Conservation (phyloP, 2,113 vertebrate genomes). For the Pycnonotus jocosus region DNA sequence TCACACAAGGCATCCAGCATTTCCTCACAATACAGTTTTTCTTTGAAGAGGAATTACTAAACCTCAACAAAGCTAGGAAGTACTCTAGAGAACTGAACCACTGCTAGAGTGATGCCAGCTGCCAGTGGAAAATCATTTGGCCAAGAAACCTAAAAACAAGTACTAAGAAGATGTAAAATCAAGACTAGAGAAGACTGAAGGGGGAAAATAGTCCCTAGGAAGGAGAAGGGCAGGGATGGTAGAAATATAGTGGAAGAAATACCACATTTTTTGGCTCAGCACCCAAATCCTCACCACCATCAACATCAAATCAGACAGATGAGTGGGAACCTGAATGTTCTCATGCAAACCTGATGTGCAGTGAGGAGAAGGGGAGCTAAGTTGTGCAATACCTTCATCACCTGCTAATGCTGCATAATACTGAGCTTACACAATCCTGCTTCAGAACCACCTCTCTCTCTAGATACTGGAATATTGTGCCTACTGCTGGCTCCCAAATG, state of each 20-base stretch:
- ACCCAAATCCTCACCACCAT: background rate
- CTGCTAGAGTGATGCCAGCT: background rate
- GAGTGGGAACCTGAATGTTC: background rate
- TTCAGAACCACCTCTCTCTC: background rate
- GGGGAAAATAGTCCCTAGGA: background rate
- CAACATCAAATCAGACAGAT: background rate
- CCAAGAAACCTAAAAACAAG: background rate
- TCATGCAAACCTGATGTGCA: background rate
- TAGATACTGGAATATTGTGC: background rate
- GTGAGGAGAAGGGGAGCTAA: background rate
- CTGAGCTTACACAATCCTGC: background rate
- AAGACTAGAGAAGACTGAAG: background rate
- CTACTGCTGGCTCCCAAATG: background rate
- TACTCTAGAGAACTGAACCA: background rate
- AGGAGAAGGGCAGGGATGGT: background rate
- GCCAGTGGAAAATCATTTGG: background rate
- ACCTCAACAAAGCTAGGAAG: background rate
- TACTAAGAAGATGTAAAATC: background rate
- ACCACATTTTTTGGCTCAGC: background rate
- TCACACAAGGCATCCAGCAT: background rate
- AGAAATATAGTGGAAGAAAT: background rate
- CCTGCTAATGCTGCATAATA: background rate
- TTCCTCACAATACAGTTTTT: background rate
- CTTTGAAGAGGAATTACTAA: background rate
- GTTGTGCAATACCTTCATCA: background rate